phyloP scores from a whole-genome alignment of 2,888 invertebrate genomes.

The Amorpha juglandis region DNA sequence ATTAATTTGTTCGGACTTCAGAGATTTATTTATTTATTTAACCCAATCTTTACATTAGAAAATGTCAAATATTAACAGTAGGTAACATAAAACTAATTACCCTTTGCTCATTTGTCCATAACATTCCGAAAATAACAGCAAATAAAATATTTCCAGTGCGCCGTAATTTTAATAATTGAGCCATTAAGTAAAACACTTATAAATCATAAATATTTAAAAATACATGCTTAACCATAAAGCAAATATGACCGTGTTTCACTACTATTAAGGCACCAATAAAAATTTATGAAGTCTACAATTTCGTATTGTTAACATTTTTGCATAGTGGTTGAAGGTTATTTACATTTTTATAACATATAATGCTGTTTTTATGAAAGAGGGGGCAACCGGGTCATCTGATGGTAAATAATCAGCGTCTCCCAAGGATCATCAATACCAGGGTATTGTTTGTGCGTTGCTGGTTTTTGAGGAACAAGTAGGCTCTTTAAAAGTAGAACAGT shows the following conservation, averaged over 20 bases:
- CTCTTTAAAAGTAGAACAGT: no score
- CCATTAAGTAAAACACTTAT: conserved; percentile 4
- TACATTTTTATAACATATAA: no score
- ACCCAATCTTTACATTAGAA: no score
- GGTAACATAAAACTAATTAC: neutral
- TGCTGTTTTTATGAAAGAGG: no score
- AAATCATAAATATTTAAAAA: conserved; percentile 9
- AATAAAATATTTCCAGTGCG: neutral
- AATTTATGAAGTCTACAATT: neutral
- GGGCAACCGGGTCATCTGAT: no score
- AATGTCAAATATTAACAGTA: no score
- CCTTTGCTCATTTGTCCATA: neutral
- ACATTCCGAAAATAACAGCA: neutral
- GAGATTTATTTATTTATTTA: no score
- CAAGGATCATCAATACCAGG: no score
- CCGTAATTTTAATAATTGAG: neutral
- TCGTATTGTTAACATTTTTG: neutral
- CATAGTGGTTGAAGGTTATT: neutral
- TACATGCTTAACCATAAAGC: neutral
- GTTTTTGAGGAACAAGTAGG: no score
- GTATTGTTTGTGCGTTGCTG: no score
- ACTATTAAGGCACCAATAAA: conserved; percentile 7
- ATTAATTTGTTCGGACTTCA: neutral
- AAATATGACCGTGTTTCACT: neutral
- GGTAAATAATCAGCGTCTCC: no score